Evolutionary conservation across 2,888 invertebrate genomes (phyloP).

Genomic region (Strigamia transsilvanica): DNA sequence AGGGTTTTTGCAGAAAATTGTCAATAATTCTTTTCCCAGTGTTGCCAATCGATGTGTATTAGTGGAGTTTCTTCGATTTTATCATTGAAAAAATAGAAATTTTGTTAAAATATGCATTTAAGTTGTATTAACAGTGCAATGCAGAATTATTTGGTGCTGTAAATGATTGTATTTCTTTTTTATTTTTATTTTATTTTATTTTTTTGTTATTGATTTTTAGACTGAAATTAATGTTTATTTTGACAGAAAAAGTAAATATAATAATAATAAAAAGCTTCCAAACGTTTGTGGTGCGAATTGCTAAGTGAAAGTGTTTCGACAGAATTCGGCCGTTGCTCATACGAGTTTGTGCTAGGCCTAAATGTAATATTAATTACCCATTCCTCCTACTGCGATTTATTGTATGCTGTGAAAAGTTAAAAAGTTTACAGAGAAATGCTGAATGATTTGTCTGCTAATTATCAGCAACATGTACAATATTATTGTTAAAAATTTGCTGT

Average conservation of each 20-base stretch:
- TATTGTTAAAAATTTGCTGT: slow-evolving; percentile 1
- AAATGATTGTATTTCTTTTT: neutral
- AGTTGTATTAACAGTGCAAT: slow-evolving; percentile 8
- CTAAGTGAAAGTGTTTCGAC: neutral
- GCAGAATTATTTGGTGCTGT: neutral
- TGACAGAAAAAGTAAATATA: no score
- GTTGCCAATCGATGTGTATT: neutral
- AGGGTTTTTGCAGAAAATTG: neutral
- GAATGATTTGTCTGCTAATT: neutral
- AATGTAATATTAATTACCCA: neutral
- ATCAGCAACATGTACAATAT: slow-evolving; percentile 1
- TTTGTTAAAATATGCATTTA: neutral
- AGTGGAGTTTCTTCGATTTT: neutral
- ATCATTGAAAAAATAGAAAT: neutral
- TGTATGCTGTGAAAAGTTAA: neutral
- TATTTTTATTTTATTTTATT: neutral
- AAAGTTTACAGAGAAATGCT: slow-evolving; percentile 2
- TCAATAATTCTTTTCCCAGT: neutral
- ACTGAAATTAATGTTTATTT: no score
- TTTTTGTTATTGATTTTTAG: neutral
- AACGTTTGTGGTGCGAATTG: neutral
- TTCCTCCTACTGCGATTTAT: neutral
- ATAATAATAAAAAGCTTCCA: neutral
- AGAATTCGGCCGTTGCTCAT: neutral
- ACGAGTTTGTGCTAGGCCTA: neutral